phyloP scores from a whole-genome alignment of 2,113 vertebrate species.

The Rhinolophus ferrumequinum region DNA sequence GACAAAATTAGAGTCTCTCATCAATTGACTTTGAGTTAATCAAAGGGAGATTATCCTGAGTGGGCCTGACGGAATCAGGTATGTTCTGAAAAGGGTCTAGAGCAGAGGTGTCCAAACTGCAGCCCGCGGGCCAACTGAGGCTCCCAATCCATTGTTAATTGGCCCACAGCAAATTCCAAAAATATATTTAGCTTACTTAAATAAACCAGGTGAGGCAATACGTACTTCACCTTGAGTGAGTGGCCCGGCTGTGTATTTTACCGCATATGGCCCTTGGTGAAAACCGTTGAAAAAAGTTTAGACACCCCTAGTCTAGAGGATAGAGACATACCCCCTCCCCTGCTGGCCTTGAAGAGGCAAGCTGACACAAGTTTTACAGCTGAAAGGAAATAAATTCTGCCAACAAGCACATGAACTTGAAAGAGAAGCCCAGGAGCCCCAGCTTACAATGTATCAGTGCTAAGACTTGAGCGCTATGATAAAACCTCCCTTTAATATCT shows the following conservation, averaged over 20 bases:
- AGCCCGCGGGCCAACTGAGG: no score
- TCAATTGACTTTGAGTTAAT: background rate
- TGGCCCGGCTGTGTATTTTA: no score
- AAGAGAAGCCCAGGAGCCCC: background rate
- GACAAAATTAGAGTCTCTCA: background rate
- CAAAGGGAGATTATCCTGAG: background rate
- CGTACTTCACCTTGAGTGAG: no score
- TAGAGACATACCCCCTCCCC: background rate
- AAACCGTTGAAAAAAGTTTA: no score
- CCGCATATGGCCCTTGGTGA: no score
- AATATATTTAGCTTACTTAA: no score
- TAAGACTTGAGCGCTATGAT: background rate
- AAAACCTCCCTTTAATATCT: background rate
- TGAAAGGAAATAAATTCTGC: background rate
- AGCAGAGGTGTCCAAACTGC: no score
- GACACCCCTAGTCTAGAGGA: background rate
- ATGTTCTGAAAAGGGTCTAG: background rate
- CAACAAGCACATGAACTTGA: background rate
- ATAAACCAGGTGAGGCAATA: no score
- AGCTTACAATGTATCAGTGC: background rate
- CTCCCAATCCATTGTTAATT: no score
- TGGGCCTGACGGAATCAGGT: background rate
- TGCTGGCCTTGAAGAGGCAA: background rate
- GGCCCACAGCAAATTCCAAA: no score
- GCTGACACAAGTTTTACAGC: background rate